phyloP scores from a whole-genome alignment of 2,113 vertebrate species.

The Danionella cerebrum region DNA sequence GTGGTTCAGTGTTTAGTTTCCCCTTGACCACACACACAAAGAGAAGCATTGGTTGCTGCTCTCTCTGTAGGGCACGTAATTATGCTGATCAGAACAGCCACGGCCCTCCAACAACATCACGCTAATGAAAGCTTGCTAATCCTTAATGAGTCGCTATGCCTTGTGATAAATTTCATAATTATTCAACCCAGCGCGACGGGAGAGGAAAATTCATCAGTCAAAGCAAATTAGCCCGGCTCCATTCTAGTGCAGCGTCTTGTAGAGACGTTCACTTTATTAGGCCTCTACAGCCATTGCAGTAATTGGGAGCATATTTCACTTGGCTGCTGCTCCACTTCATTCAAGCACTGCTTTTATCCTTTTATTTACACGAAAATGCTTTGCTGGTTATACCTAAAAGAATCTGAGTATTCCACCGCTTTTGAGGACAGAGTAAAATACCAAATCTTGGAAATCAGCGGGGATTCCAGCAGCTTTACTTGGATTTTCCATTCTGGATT shows the following conservation, averaged over 20 bases:
- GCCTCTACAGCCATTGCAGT: constrained; percentile 95
- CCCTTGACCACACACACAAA: constrained; percentile 49
- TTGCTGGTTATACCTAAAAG: background rate
- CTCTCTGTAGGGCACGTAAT: constrained; percentile 44
- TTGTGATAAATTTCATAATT: constrained; percentile 92
- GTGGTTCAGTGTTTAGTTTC: background rate
- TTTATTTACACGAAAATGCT: constrained; percentile 72
- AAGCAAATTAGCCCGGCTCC: constrained; percentile 95
- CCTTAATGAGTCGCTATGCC: constrained; percentile 78
- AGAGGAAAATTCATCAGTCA: constrained; percentile 93
- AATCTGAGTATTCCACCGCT: background rate
- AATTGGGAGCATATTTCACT: constrained; percentile 99
- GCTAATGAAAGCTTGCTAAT: constrained; percentile 72
- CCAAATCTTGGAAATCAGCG: background rate
- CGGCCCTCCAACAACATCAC: constrained; percentile 67
- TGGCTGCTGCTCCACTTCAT: constrained; percentile 76
- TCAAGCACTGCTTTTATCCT: constrained; percentile 82
- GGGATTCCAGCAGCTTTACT: background rate
- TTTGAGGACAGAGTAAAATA: background rate
- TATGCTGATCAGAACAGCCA: constrained; percentile 62
- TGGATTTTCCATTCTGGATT: background rate
- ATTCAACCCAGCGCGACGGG: constrained; percentile 81
- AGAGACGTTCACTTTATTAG: constrained; percentile 96
- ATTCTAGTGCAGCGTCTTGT: constrained; percentile 91
- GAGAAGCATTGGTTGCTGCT: constrained; percentile 28